Base-by-base conservation (phyloP, 1,140 invertebrate genomes). In the Anastatus disparis region DNA sequence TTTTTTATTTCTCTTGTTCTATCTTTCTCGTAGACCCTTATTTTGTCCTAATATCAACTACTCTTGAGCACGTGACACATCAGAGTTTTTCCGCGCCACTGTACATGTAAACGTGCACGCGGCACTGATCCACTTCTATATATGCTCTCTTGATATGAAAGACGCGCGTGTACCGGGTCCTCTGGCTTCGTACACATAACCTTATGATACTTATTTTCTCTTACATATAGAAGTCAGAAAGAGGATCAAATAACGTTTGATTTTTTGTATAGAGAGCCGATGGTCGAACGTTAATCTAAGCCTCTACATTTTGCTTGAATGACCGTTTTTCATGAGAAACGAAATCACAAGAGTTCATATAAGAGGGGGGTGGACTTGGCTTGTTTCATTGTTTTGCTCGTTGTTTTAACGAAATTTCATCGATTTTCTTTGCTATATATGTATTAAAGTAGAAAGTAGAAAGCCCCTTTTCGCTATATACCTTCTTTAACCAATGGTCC, bases 171-270 rank as follows among this genome's bases (percentile, higher is more conserved):
- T n/a, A n/a, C n/a, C n/a, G n/a, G n/a, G n/a, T n/a, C n/a, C 22
- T 46, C 44, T 15, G 44, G 44, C n/a, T 20, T 15, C 17, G 44
- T 38, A 12, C 40, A 44, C n/a, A 6, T 50, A 24, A 44, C 8
- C 3, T 8, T 44, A 44, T 44, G 9, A 10, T n/a, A 8, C 12
- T 7, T 38, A 7, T 38, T 12, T 38, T 38, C 6, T 7, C 35
- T 38, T 6, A 38, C 35, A n/a, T n/a, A 12, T 38, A 7, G 6
- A 12, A 38, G 35, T 6, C 35, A 38, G 12, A 12, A 38, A 52
- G 1, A 26, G 44, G 40, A 69, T 69, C 55, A 27, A 70, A 44
- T 70, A 70, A 48, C 48, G 42, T 70, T 61, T 27, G 58, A 55
- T 70, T 70, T n/a, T 44, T n/a, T n/a, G n/a, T 31, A 22, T 2